Percentiles rank a stretch among this genome's conserved stretches.
phyloP scores from a whole-genome alignment of 2,888 invertebrate genomes.

The Microplitis manilae region DNA sequence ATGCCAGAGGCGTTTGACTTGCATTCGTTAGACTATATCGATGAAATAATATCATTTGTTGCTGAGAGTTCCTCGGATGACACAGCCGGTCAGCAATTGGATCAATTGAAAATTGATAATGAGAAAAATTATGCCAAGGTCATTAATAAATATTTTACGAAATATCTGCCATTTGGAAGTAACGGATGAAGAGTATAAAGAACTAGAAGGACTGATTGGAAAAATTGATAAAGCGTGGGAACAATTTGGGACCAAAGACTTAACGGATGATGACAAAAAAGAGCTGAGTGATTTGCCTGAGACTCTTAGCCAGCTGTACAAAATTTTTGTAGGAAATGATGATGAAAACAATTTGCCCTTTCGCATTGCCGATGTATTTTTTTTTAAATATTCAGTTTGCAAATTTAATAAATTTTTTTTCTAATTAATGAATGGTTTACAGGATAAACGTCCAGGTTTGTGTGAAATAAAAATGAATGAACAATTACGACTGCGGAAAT shows the following conservation, averaged over 20 bases:
- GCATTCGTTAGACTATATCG: too few species aligned
- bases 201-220: not conserved
- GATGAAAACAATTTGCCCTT: not conserved
- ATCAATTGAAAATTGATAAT: too few species aligned
- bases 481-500: not conserved
- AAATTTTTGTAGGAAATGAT: not conserved
- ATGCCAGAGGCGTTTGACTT: too few species aligned
- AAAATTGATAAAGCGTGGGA: not conserved
- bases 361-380: not conserved
- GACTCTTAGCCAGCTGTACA: not conserved
- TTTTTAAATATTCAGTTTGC: not conserved
- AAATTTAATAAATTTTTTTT: not conserved
- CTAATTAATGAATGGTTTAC: not conserved
- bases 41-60: too few species aligned
- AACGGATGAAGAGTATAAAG: not conserved
- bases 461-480: not conserved
- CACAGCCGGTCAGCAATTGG: too few species aligned
- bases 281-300: not conserved
- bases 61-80: too few species aligned
- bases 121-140: too few species aligned
- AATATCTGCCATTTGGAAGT: too few species aligned
- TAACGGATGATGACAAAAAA: not conserved
- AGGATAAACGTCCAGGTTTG: not conserved
- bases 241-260: not conserved
- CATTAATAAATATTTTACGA: too few species aligned